Evolutionary conservation across 2,888 invertebrate species (phyloP).

Genomic region (Eretmocerus hayati): DNA sequence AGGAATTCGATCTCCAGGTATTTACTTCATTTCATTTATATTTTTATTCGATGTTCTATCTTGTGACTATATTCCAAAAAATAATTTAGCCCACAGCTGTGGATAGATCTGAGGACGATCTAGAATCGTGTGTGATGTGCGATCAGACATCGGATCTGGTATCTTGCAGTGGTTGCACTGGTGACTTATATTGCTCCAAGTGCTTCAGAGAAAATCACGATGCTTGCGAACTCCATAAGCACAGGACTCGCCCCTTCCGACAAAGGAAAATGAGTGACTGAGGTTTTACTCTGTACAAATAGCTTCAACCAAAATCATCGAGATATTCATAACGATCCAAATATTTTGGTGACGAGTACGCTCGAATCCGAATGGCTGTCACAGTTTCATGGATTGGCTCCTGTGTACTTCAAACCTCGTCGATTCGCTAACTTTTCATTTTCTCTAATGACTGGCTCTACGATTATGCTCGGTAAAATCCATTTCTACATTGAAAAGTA

Average conservation of each 20-base stretch:
- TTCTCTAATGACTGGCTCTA: too few species aligned
- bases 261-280: conserved; percentile 5
- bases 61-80: neutral
- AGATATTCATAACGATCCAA: too few species aligned
- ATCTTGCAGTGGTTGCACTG: conserved; percentile 69
- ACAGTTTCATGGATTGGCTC: too few species aligned
- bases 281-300: neutral
- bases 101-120: neutral
- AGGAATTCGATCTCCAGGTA: conserved; percentile 29
- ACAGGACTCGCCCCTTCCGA: conserved; percentile 29
- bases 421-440: too few species aligned
- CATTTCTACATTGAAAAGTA: too few species aligned
- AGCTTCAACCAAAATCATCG: too few species aligned
- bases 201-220: conserved; percentile 71
- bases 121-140: conserved; percentile 9
- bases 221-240: conserved; percentile 49
- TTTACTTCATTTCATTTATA: neutral
- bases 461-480: too few species aligned
- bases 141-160: conserved; percentile 38
- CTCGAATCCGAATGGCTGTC: too few species aligned
- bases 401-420: too few species aligned
- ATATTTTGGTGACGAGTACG: too few species aligned
- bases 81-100: neutral
- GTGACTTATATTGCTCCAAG: conserved; percentile 70
- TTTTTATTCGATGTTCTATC: neutral